Conservation (phyloP, 1,140 invertebrate species). For the Aplysia californica region DNA sequence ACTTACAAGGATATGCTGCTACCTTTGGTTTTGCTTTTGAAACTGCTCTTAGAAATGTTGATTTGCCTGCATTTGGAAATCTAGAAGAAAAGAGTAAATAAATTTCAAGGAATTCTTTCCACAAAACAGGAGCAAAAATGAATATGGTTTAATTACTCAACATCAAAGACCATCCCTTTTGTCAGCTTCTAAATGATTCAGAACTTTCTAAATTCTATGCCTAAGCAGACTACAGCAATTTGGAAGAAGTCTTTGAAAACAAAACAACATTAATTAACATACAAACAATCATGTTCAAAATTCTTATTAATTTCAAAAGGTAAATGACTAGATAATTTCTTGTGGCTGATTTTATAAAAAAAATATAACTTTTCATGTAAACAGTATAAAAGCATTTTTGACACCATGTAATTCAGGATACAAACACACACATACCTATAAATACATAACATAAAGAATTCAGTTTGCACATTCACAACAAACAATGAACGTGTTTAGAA, state of each 20-base stretch:
- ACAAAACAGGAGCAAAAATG: not conserved
- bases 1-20: conserved; percentile 83
- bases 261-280: too few species aligned
- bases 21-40: conserved; percentile 93
- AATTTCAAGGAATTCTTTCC: not conserved
- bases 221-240: not conserved
- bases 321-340: too few species aligned
- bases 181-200: not conserved
- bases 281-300: too few species aligned
- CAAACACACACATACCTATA: not conserved
- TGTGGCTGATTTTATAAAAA: too few species aligned
- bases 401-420: too few species aligned
- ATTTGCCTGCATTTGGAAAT: conserved; percentile 97
- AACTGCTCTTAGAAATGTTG: conserved; percentile 89
- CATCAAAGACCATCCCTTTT: not conserved
- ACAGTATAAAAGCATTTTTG: too few species aligned
- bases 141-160: not conserved
- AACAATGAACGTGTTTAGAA: too few species aligned
- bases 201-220: not conserved
- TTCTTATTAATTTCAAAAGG: not conserved
- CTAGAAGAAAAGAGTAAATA: conserved; percentile 75
- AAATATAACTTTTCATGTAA: too few species aligned
- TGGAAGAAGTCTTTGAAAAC: not conserved
- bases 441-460: not conserved
- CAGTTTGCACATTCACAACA: not conserved